Percentiles rank a stretch among this genome's conserved stretches.
phyloP scores from a whole-genome alignment of 2,888 invertebrate genomes.

The Villa cingulata region DNA sequence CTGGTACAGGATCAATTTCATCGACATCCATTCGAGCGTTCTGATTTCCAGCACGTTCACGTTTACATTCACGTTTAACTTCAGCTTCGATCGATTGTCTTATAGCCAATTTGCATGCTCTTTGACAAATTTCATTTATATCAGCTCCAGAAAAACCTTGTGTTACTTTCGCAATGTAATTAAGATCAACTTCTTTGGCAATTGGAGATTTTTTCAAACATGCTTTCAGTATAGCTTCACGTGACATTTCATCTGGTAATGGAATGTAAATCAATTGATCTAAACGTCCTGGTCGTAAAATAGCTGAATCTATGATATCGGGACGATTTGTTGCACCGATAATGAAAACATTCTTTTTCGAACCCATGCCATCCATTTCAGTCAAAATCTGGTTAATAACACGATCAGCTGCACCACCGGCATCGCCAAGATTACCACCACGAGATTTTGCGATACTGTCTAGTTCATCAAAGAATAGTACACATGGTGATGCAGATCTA shows the following conservation, averaged over 20 bases:
- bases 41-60: constrained; percentile 64
- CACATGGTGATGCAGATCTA: constrained; percentile 96
- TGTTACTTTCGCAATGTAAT: constrained; percentile 67
- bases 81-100: constrained; percentile 95
- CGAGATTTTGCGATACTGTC: constrained; percentile 99
- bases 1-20: constrained; percentile 96
- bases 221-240: constrained; percentile 90
- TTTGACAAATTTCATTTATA: constrained; percentile 97
- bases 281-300: constrained; percentile 92
- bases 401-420: constrained; percentile 89
- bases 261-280: constrained; percentile 99
- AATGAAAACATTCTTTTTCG: constrained; percentile 99
- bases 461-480: constrained; percentile 97
- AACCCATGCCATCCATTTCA: constrained; percentile 99
- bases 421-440: constrained; percentile 94
- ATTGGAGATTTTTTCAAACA: constrained; percentile 94
- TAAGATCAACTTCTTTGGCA: constrained; percentile 85
- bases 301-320: constrained; percentile 98
- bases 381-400: constrained; percentile 99
- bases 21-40: constrained; percentile 78
- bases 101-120: constrained; percentile 98
- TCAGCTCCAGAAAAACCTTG: constrained; percentile 89
- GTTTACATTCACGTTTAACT: constrained; percentile 78
- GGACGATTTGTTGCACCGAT: constrained; percentile 91
- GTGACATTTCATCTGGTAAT: constrained; percentile 95